phyloP scores from a whole-genome alignment of 2,113 vertebrate genomes.

The Rhagologus leucostigma region DNA sequence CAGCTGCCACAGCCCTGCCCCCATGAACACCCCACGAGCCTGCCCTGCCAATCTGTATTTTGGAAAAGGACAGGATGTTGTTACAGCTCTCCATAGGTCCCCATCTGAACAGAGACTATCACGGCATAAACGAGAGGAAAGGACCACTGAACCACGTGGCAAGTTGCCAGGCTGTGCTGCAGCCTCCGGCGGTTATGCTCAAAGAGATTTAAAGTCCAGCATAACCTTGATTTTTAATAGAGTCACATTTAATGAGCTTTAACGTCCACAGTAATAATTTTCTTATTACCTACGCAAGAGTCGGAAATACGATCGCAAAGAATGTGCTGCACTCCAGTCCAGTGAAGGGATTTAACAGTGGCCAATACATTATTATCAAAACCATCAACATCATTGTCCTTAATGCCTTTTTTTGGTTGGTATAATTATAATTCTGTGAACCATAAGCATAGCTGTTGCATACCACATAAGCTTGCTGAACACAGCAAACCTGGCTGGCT shows the following conservation, averaged over 20 bases:
- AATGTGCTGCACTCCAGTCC: constrained; percentile 9
- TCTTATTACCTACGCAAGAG: constrained; percentile 64
- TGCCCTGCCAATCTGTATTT: not conserved
- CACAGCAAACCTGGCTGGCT: not conserved
- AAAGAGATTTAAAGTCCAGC: constrained; percentile 70
- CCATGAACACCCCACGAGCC: not conserved
- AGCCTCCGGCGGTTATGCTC: constrained; percentile 46
- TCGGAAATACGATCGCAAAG: constrained; percentile 36
- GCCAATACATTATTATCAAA: constrained; percentile 57
- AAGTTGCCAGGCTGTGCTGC: constrained; percentile 51
- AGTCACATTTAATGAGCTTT: constrained; percentile 74
- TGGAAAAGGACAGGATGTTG: not conserved
- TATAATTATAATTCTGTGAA: constrained; percentile 53
- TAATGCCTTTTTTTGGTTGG: constrained; percentile 48
- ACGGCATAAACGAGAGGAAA: constrained; percentile 34
- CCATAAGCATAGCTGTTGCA: not conserved
- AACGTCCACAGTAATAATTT: constrained; percentile 66
- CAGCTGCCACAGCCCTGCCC: not conserved
- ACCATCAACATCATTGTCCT: constrained; percentile 58
- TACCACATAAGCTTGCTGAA: not conserved
- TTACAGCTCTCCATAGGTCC: not conserved
- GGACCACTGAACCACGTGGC: constrained; percentile 49
- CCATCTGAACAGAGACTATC: constrained; percentile 18
- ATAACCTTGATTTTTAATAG: constrained; percentile 74
- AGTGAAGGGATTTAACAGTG: constrained; percentile 41